Conservation (phyloP, 1,140 invertebrate species). For the Achroia grisella region DNA sequence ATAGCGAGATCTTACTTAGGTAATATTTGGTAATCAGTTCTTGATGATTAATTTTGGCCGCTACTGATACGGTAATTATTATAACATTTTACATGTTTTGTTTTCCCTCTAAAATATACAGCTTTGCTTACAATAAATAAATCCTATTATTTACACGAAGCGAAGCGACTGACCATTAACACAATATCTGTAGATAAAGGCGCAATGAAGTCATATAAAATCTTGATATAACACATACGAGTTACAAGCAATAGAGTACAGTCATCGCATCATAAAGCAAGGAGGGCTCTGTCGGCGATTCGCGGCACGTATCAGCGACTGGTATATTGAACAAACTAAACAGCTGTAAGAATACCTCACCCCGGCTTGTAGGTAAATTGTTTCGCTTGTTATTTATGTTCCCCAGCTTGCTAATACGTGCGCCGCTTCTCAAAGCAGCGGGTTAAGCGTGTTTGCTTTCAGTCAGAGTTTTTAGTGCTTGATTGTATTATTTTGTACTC, state of each 20-base stretch:
- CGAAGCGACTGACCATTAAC: slow-evolving; percentile 9
- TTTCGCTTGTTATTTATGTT: slow-evolving; percentile 64
- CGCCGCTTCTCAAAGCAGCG: slow-evolving; percentile 30
- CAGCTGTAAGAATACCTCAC: slow-evolving; percentile 63
- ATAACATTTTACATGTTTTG: too few relatives aligned
- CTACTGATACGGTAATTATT: too few relatives aligned
- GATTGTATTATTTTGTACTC: slow-evolving; percentile 15
- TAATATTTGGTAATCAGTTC: too few relatives aligned
- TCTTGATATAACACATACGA: slow-evolving; percentile 15
- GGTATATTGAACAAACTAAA: slow-evolving; percentile 64
- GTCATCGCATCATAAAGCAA: slow-evolving; percentile 34
- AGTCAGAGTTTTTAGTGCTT: slow-evolving; percentile 21
- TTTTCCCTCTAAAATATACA: too few relatives aligned
- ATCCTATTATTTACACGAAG: not conserved
- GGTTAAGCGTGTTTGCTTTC: slow-evolving; percentile 23
- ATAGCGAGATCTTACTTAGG: too few relatives aligned
- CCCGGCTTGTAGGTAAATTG: slow-evolving; percentile 59
- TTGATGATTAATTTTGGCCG: too few relatives aligned
- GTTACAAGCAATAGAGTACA: slow-evolving; percentile 22
- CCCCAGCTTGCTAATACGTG: slow-evolving; percentile 58
- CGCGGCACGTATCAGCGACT: slow-evolving; percentile 38
- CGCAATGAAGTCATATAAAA: slow-evolving; percentile 26
- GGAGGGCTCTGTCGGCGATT: slow-evolving; percentile 21
- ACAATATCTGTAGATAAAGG: slow-evolving; percentile 13
- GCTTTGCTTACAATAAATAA: too few relatives aligned